Conservation (phyloP, 1,140 invertebrate genomes). For the Drosophila equinoxialis region DNA sequence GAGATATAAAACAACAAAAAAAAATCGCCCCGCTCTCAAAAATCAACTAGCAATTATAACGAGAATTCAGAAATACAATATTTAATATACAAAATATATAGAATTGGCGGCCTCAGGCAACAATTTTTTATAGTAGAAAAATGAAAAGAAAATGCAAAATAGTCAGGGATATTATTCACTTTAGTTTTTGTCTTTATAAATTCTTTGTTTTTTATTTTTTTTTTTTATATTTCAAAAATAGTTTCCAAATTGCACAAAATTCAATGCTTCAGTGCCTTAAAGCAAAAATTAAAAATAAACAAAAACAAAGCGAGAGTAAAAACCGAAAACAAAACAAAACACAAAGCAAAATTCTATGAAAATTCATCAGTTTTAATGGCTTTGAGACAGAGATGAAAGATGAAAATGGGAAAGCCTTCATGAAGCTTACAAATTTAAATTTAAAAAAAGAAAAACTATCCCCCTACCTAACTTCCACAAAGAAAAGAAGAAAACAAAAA, state of each 20-base stretch:
- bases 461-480: neutral
- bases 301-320: constrained; percentile 14
- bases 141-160: constrained; percentile 48
- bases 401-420: neutral
- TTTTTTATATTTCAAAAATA: neutral
- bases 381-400: neutral
- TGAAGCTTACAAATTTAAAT: constrained; percentile 12
- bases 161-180: constrained; percentile 81
- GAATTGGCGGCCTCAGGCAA: constrained; percentile 63
- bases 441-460: neutral
- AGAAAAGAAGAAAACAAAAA: constrained; percentile 1
- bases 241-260: constrained; percentile 77
- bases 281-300: constrained; percentile 49
- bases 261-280: constrained; percentile 81
- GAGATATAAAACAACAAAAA: constrained; percentile 11
- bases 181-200: neutral
- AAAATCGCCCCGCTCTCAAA: constrained; percentile 4
- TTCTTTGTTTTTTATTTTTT: constrained; percentile 30
- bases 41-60: constrained; percentile 25
- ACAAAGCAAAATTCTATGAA: constrained; percentile 33
- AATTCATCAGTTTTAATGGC: constrained; percentile 24
- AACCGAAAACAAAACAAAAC: neutral
- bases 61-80: constrained; percentile 30
- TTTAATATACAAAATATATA: neutral
- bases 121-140: constrained; percentile 33